Evolutionary conservation across 2,888 invertebrate genomes (phyloP), one percentile per base, ranked within the genome.

Genomic region (Cephus rjabovi): DNA sequence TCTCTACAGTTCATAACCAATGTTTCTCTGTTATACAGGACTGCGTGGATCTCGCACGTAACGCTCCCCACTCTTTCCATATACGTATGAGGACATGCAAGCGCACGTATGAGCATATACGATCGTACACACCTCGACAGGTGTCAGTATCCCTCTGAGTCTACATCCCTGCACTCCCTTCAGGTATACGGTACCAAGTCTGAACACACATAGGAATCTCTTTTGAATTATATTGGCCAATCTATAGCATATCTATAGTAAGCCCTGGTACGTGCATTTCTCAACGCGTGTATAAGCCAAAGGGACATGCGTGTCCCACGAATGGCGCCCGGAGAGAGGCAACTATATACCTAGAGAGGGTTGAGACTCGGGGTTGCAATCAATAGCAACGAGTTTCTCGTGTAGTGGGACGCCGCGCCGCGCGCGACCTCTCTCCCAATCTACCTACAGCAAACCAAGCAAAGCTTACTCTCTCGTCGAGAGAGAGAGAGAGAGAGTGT

Each of bases 361-460:
- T 71, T 33, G 81, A 83, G 82, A 79, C 81, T 80, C 80, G 73
- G 82, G 79, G 77, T 83, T 85, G 86, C 86, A 86, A 87, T 87
- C 87, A 87, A 87, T 87, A 87, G 86, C 82, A 82, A 82, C 81
- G 82, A 82, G 83, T 83, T 81, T 82, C 82, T 84, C 81, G 75
- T 68, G 78, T 81, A 71, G 71, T 71, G 71, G 71, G 33, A 71
- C 34, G 33, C 34, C 33, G 31, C 71, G 71, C 33, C 71, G 71
- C 71, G 31, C 71, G 71, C 71, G 31, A 31, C 34, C 71, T 34
- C 71, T 71, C 71, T 71, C 31, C 71, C 71, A 34, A 31, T 71
- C 31, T 71, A 31, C 71, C 33, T 71, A 71, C 71, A 71, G 33
- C 71, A 33, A 71, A 31, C 33, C 71, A 71, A 71, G 71, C 34